phyloP scores from a whole-genome alignment of 2,113 vertebrate genomes.

The Hyaena hyaena region DNA sequence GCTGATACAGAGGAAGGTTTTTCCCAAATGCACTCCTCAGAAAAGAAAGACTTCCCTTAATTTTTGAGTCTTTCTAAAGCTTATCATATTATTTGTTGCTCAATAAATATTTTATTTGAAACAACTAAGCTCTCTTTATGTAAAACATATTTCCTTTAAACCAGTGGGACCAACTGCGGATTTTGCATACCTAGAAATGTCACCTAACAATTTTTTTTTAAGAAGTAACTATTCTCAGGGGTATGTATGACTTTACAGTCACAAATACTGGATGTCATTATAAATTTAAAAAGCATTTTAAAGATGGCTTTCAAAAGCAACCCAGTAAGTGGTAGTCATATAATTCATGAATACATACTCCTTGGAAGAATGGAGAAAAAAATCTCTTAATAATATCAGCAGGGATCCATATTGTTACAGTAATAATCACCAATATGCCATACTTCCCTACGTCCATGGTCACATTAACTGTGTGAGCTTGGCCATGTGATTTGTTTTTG shows the following conservation, averaged over 20 bases:
- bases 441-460: neutral
- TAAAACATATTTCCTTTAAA: slow-evolving; percentile 1
- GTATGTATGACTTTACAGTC: slow-evolving; percentile 5
- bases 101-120: neutral
- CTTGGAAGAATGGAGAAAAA: neutral
- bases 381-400: neutral
- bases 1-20: neutral
- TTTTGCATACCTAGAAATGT: slow-evolving; percentile 27
- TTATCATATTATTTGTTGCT: neutral
- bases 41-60: neutral
- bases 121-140: neutral
- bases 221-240: slow-evolving; percentile 43
- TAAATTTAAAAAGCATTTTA: slow-evolving; percentile 7
- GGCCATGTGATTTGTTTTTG: neutral
- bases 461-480: neutral
- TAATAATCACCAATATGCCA: neutral
- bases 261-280: neutral
- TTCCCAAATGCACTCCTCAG: neutral
- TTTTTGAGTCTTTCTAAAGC: neutral
- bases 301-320: slow-evolving; percentile 50
- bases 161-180: neutral
- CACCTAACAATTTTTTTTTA: neutral
- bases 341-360: neutral
- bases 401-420: neutral
- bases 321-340: neutral